phyloP scores from a whole-genome alignment of 2,888 invertebrate genomes.

The Rhimphoctona megacephalus region DNA sequence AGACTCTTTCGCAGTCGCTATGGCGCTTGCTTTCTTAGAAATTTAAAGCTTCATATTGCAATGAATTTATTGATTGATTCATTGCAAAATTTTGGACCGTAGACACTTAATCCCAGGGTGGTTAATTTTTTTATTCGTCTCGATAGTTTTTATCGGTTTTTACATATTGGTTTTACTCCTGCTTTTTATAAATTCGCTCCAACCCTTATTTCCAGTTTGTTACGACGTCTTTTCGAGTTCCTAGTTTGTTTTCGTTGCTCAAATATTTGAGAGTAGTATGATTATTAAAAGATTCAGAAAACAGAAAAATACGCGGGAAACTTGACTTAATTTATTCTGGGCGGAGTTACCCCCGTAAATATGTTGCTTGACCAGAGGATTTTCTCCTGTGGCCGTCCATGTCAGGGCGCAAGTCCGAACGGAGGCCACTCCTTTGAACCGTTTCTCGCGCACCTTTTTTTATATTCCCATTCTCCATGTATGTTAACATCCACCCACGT shows the following conservation, averaged over 20 bases:
- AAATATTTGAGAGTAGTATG: neutral
- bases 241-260: neutral
- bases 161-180: neutral
- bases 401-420: conserved; percentile 80
- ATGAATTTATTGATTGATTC: neutral
- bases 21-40: neutral
- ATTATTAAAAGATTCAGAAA: neutral
- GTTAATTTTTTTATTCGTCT: neutral
- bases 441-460: conserved; percentile 68
- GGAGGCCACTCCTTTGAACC: conserved; percentile 78
- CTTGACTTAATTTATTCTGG: conserved; percentile 75
- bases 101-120: conserved; percentile 26
- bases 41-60: neutral
- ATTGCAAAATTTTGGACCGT: neutral
- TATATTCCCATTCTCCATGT: conserved; percentile 23
- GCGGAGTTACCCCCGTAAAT: conserved; percentile 78
- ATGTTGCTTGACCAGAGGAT: conserved; percentile 79
- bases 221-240: neutral
- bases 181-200: neutral
- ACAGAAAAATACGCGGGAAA: neutral
- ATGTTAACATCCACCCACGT: conserved; percentile 39
- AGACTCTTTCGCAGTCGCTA: neutral
- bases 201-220: neutral
- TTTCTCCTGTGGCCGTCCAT: neutral
- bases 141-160: neutral